Percentiles rank a stretch among this genome's conserved stretches.
phyloP scores from a whole-genome alignment of 92 coral and sea anemone genomes.

The Zoanthus sansibaricus region DNA sequence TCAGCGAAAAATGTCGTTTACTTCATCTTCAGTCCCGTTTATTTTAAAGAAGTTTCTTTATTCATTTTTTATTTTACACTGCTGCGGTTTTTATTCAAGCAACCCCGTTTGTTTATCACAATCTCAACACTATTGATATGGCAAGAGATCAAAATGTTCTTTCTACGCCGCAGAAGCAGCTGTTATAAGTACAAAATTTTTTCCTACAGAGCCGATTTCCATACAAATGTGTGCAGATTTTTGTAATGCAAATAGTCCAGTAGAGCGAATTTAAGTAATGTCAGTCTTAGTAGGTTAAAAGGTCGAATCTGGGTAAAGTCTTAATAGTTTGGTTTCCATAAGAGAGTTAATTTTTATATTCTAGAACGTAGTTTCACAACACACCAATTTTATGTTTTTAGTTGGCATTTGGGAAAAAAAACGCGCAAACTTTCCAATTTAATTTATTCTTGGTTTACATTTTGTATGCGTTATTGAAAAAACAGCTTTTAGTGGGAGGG shows the following conservation, averaged over 20 bases:
- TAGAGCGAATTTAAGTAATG: not conserved
- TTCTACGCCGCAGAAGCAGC: not conserved
- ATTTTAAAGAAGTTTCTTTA: not conserved
- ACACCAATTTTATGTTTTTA: not conserved
- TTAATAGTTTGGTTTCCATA: not conserved
- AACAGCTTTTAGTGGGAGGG: not conserved
- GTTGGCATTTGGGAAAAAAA: not conserved
- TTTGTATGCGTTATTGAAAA: not conserved
- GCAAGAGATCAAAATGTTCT: not conserved
- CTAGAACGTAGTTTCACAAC: not conserved
- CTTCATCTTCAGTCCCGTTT: not conserved
- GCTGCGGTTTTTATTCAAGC: not conserved
- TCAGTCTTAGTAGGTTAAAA: not conserved
- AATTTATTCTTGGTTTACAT: not conserved
- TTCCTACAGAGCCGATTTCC: not conserved
- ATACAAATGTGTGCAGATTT: not conserved
- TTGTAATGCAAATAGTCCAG: not conserved
- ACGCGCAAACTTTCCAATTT: not conserved
- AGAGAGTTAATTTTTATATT: not conserved
- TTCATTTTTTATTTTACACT: not conserved
- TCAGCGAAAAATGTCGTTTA: not conserved
- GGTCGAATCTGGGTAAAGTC: not conserved
- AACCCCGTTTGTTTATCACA: not conserved
- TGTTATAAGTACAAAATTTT: not conserved
- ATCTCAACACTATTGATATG: not conserved